Evolutionary conservation across 2,797 vertebrate genomes (phyloP), one percentile per base, ranked within the genome.

Genomic region (Bryconaethiops microstoma): DNA sequence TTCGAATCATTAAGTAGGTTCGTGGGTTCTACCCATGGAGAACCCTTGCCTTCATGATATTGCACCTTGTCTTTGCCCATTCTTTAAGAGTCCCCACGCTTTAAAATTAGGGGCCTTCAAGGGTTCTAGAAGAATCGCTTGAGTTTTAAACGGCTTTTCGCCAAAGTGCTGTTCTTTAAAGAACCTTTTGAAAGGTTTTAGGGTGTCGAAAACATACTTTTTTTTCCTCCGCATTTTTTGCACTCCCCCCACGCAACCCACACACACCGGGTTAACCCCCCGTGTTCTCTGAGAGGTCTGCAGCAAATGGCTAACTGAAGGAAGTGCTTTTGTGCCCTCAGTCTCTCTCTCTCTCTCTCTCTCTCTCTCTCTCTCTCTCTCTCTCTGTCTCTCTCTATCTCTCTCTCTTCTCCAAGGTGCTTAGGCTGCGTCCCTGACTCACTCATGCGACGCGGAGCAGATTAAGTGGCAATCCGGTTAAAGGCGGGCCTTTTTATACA

Each of bases 381-480:
- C 91, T 91, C 90, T 91, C 88, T 87, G 91, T 93, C 91, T 4
- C n/a, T 16, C 13, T 54, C 52, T 57, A 2, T 57, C 63, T 89
- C 91, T 91, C 86, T 83, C 84, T 84, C 83, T 87, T 92, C 91
- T 92, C 92, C 92, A 95, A 94, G 93, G 94, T 93, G 91, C 93
- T 92, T 92, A 93, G 94, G 94, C 90, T 90, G 92, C 93, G 92
- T 94, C 94, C 94, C 94, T 93, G 92, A 91, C 91, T 92, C 95
- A 95, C 92, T 95, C 95, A 95, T 94, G 95, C 95, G 92, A 94
- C 94, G 93, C 94, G 89, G 92, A 95, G 94, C 92, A 95, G 95
- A 96, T 96, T 96, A 95, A 67, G 91, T 87, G 88, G 82, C 94
- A 95, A 96, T 96, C 95, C 94, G 93, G 95, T 95, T 96, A 95